phyloP scores from a whole-genome alignment of 2,797 vertebrate genomes.

The Sebastes paucispinis region DNA sequence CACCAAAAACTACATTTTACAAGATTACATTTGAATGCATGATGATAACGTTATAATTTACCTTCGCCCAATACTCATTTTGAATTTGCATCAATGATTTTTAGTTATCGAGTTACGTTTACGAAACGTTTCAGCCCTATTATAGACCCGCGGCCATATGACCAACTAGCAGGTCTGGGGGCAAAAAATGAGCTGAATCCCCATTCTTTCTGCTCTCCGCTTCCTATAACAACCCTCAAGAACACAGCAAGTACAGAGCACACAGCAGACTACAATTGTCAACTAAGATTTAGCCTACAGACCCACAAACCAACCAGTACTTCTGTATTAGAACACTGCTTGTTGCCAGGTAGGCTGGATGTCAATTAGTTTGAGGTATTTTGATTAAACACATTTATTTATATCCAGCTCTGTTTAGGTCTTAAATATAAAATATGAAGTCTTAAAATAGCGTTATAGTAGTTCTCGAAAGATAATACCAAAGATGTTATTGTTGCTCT shows the following conservation, averaged over 20 bases:
- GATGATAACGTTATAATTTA: too few relatives aligned
- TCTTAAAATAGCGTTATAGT: neutral
- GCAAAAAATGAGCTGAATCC: neutral
- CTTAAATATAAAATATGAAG: neutral
- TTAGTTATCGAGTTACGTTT: too few relatives aligned
- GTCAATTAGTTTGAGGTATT: neutral
- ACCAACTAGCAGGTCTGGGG: neutral
- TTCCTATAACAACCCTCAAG: neutral
- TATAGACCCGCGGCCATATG: neutral
- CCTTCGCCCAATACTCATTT: too few relatives aligned
- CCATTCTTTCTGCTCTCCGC: neutral
- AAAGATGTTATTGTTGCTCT: neutral
- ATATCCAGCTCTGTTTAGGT: neutral
- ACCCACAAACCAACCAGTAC: neutral
- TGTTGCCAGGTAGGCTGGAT: neutral
- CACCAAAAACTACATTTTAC: too few relatives aligned
- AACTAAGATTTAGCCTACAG: neutral
- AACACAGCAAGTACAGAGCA: neutral
- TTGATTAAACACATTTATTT: neutral
- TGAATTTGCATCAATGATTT: too few relatives aligned
- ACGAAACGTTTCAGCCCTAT: too few relatives aligned
- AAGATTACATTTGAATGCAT: too few relatives aligned
- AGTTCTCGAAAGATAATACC: neutral
- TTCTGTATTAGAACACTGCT: neutral
- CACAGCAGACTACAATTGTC: neutral